Evolutionary conservation across 2,888 invertebrate species (phyloP).

Genomic region (Lymantria monacha): DNA sequence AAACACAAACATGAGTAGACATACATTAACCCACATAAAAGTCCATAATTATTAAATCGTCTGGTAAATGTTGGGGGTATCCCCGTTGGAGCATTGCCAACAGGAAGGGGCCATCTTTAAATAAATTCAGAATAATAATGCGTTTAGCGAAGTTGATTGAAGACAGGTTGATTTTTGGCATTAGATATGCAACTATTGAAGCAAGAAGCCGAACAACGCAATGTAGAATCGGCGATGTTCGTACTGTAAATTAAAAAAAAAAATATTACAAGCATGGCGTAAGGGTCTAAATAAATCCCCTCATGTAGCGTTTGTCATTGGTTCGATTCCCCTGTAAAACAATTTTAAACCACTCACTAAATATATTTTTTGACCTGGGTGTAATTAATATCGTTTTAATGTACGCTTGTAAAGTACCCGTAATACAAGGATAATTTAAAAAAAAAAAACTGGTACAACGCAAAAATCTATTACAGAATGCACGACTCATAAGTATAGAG

Average conservation of each 20-base stretch:
- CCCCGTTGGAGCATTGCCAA: constrained; percentile 76
- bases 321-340: no score
- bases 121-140: constrained; percentile 72
- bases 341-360: no score
- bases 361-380: no score
- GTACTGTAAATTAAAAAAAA: not conserved
- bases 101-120: constrained; percentile 72
- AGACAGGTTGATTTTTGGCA: constrained; percentile 40
- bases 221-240: constrained; percentile 15
- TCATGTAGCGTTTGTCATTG: no score
- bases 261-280: no score
- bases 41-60: constrained; percentile 74
- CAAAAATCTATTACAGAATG: not conserved
- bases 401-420: no score
- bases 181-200: constrained; percentile 15
- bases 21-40: constrained; percentile 61
- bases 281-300: no score
- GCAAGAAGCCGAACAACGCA: not conserved
- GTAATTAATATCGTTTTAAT: no score
- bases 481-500: not conserved
- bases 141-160: constrained; percentile 44
- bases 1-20: constrained; percentile 47
- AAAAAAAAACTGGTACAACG: no score
- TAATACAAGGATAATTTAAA: not conserved
- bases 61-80: constrained; percentile 73